Conservation (phyloP, 2,113 vertebrate species). For the Martes martes region DNA sequence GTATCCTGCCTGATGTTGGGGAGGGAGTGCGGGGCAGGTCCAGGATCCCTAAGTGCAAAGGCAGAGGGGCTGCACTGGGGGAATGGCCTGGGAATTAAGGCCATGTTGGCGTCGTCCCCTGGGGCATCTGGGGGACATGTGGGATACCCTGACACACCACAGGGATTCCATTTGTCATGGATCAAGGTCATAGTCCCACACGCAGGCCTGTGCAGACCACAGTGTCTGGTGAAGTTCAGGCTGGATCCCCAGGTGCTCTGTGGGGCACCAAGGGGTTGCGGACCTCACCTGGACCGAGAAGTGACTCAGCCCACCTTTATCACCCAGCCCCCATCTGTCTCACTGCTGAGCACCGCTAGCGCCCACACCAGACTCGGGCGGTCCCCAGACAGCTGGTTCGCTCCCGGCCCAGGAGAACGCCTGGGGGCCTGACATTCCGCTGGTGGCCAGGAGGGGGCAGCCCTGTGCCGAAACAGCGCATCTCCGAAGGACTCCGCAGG, state of each 20-base stretch:
- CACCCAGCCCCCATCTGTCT: neutral
- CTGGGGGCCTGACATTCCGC: neutral
- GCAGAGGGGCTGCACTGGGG: neutral
- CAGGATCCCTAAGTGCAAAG: neutral
- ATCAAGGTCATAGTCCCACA: neutral
- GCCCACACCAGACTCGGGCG: neutral
- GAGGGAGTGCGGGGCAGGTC: neutral
- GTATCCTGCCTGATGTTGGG: neutral
- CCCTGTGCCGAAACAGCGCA: neutral
- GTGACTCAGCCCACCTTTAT: neutral
- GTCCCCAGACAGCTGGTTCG: neutral
- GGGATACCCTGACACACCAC: neutral
- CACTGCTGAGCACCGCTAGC: rapidly evolving
- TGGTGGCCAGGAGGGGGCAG: slow-evolving; percentile 57
- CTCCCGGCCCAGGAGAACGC: neutral
- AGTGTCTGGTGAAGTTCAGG: neutral
- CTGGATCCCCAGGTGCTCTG: neutral
- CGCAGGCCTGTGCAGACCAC: neutral
- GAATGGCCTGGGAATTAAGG: neutral
- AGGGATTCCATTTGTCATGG: neutral
- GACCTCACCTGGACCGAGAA: neutral
- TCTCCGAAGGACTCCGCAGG: neutral
- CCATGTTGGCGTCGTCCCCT: neutral
- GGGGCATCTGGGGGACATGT: neutral
- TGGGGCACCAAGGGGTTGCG: neutral